phyloP scores from a whole-genome alignment of 2,113 vertebrate genomes.

The Symphodus melops region DNA sequence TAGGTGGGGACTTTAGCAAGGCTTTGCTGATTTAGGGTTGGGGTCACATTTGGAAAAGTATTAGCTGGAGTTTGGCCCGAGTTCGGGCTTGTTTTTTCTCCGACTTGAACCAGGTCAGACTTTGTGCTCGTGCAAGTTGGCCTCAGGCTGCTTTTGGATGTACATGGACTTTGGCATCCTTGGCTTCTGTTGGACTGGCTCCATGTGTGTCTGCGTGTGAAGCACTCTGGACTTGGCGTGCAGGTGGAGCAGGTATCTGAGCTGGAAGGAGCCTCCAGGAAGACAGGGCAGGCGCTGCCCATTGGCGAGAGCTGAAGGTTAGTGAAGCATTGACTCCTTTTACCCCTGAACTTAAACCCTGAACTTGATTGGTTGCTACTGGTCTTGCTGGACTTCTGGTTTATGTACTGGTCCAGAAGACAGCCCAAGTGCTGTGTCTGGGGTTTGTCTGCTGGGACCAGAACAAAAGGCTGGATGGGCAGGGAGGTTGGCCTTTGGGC shows the following conservation, averaged over 20 bases:
- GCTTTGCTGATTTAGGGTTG: slow-evolving; percentile 20
- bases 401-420: slow-evolving; percentile 89
- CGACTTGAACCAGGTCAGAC: background rate
- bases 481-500: slow-evolving; percentile 95
- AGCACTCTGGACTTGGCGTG: slow-evolving; percentile 78
- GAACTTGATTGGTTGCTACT: slow-evolving; percentile 21
- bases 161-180: slow-evolving; percentile 67
- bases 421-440: slow-evolving; percentile 84
- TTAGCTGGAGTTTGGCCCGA: slow-evolving; percentile 25
- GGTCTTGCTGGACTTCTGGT: slow-evolving; percentile 84
- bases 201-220: slow-evolving; percentile 47
- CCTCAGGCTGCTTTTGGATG: slow-evolving; percentile 67
- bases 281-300: slow-evolving; percentile 86
- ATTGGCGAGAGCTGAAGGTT: slow-evolving; percentile 85
- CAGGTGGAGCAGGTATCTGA: slow-evolving; percentile 90
- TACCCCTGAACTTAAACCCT: slow-evolving; percentile 55
- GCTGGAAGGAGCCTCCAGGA: slow-evolving; percentile 84
- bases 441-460: slow-evolving; percentile 87
- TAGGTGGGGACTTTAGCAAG: slow-evolving; percentile 57
- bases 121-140: slow-evolving; percentile 20
- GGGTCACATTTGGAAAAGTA: slow-evolving; percentile 19
- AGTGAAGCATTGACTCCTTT: slow-evolving; percentile 74
- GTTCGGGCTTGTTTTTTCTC: slow-evolving; percentile 37
- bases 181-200: slow-evolving; percentile 43
- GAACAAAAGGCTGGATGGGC: slow-evolving; percentile 95